A percentile compares a stretch with the other conserved stretches of the same genome.
Evolutionary conservation across 2,113 vertebrate species (phyloP).

Genomic region (Numida meleagris): DNA sequence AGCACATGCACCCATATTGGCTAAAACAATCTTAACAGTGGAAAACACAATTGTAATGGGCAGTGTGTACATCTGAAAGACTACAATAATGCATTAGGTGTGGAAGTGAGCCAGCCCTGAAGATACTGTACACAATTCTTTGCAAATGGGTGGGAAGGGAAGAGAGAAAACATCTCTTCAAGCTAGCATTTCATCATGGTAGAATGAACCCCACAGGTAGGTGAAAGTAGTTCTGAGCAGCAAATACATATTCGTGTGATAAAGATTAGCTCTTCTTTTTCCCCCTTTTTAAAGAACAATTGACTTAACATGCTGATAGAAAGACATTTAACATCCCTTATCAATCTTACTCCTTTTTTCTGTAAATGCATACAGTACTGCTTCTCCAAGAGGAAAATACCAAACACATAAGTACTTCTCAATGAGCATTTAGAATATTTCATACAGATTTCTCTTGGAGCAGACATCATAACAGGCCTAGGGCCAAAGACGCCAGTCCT

Average conservation of each 20-base stretch:
- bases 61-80: no score
- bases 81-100: not conserved
- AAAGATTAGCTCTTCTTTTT: not conserved
- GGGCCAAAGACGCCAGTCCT: not conserved
- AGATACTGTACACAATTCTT: not conserved
- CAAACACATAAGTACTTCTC: not conserved
- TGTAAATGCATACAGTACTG: not conserved
- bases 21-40: not conserved
- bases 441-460: not conserved
- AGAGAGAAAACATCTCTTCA: not conserved
- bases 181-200: fast-evolving
- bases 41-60: not conserved
- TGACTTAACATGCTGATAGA: not conserved
- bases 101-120: not conserved
- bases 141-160: not conserved
- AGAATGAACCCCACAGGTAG: not conserved
- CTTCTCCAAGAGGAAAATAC: not conserved
- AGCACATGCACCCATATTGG: not conserved
- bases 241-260: not conserved
- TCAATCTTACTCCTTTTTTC: not conserved
- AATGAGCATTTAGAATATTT: not conserved
- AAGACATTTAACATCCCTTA: not conserved
- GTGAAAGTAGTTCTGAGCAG: not conserved
- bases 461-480: not conserved
- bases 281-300: not conserved